Evolutionary conservation across 1,140 invertebrate species (phyloP).

Genomic region (Melanaphis sacchari): DNA sequence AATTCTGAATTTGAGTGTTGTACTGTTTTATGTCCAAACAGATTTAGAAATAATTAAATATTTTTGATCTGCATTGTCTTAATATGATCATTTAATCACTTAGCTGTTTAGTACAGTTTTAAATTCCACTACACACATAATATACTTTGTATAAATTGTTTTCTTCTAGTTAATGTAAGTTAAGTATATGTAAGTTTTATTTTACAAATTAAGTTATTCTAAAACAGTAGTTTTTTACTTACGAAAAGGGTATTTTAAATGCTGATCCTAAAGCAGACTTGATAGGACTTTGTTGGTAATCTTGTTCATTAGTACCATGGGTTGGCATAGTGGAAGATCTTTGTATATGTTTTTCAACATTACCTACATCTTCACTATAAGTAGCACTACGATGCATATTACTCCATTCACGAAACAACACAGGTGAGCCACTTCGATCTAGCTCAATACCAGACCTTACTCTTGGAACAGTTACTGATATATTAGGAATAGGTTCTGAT

Average conservation of each 20-base stretch:
- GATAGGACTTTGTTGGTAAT: constrained; percentile 68
- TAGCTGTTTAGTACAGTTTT: background rate
- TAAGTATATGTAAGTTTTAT: background rate
- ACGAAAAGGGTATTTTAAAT: constrained; percentile 85
- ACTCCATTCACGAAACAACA: constrained; percentile 58
- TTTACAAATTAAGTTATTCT: background rate
- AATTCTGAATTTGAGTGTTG: background rate
- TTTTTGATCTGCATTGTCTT: background rate
- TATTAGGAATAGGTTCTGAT: constrained; percentile 61
- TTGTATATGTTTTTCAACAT: constrained; percentile 67
- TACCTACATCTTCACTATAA: constrained; percentile 51
- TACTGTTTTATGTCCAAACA: background rate
- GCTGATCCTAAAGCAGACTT: constrained; percentile 77
- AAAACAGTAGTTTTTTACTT: constrained; percentile 63
- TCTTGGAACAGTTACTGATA: constrained; percentile 50
- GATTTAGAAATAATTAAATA: background rate
- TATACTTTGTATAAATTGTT: too few species aligned
- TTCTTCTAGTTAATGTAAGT: too few species aligned
- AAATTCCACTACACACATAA: background rate
- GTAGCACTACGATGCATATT: constrained; percentile 39
- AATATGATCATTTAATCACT: background rate
- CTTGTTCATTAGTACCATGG: constrained; percentile 64
- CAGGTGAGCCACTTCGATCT: constrained; percentile 61
- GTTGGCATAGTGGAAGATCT: constrained; percentile 83
- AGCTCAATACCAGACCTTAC: constrained; percentile 61